phyloP scores from a whole-genome alignment of 2,797 vertebrate genomes.

The Denticeps clupeoides region DNA sequence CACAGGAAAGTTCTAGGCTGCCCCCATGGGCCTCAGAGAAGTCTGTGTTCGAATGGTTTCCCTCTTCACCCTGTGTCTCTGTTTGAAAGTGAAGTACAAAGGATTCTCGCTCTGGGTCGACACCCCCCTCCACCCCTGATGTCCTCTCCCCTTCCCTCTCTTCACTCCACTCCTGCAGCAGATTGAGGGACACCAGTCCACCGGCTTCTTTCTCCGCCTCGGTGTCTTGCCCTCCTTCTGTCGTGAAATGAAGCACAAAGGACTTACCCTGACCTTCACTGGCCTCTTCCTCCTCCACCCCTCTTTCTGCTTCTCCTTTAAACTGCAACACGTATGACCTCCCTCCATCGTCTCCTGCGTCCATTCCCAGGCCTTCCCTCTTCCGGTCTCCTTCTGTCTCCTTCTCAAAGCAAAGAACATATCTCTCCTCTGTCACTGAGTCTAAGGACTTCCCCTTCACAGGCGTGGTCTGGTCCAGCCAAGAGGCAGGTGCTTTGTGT shows the following conservation, averaged over 20 bases:
- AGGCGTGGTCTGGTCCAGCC: slow-evolving; percentile 18
- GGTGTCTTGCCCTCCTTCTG: slow-evolving; percentile 41
- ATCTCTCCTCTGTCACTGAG: slow-evolving; percentile 44
- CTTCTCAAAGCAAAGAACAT: slow-evolving; percentile 61
- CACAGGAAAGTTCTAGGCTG: slow-evolving; percentile 54
- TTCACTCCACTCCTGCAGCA: slow-evolving; percentile 57
- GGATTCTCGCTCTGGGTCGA: slow-evolving; percentile 44
- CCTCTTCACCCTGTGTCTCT: slow-evolving; percentile 37
- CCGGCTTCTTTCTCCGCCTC: slow-evolving; percentile 41
- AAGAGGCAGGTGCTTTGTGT: slow-evolving; percentile 11
- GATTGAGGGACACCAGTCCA: slow-evolving; percentile 54
- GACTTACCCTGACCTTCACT: slow-evolving; percentile 45
- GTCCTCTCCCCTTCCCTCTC: slow-evolving; percentile 38
- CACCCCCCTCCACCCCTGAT: slow-evolving; percentile 28
- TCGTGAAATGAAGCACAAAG: slow-evolving; percentile 56
- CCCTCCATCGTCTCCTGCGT: slow-evolving; percentile 27
- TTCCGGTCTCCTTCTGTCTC: slow-evolving; percentile 34
- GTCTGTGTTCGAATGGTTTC: slow-evolving; percentile 19
- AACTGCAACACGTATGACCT: slow-evolving; percentile 60
- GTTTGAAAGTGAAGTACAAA: slow-evolving; percentile 66
- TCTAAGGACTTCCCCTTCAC: slow-evolving; percentile 32
- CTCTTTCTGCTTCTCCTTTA: slow-evolving; percentile 41
- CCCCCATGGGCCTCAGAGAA: slow-evolving; percentile 41
- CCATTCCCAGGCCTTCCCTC: slow-evolving; percentile 33
- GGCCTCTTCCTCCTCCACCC: slow-evolving; percentile 26